phyloP scores from a whole-genome alignment of 1,140 invertebrate genomes.

The Heliconius eleuchia region DNA sequence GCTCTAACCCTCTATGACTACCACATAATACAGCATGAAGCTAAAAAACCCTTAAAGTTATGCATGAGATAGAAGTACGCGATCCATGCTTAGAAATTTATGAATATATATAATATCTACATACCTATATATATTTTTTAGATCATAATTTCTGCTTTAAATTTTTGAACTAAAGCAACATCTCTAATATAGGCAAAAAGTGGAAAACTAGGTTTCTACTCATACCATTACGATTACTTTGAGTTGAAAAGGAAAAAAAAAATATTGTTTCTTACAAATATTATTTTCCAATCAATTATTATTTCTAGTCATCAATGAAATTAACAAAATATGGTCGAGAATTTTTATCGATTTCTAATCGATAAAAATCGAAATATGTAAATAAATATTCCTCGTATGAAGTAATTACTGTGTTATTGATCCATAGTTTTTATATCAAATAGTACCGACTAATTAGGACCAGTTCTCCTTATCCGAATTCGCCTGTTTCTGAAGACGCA shows the following conservation, averaged over 20 bases:
- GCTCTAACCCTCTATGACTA: background rate
- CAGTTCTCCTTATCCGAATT: background rate
- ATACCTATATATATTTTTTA: too few species aligned
- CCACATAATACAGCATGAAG: too few species aligned
- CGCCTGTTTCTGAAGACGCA: background rate
- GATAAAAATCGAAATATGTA: too few species aligned
- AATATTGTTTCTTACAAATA: background rate
- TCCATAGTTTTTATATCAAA: background rate
- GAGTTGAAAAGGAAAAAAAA: too few species aligned
- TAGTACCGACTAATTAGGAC: background rate
- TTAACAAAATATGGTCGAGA: background rate
- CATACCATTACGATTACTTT: too few species aligned
- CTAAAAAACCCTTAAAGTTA: background rate
- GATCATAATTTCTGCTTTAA: too few species aligned
- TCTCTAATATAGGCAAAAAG: too few species aligned
- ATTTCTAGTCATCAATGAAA: background rate
- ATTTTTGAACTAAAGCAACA: too few species aligned
- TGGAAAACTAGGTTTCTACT: too few species aligned
- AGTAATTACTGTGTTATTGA: slow-evolving; percentile 6
- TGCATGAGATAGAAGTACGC: too few species aligned
- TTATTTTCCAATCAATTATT: background rate
- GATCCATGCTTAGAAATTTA: too few species aligned
- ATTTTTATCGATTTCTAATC: background rate
- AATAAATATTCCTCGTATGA: background rate
- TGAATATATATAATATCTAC: too few species aligned